These are phyloP conservation scores for Lucilia cuprina DNA, from an alignment of 1,140 invertebrate species.

Conservation along the genomic window DNA sequence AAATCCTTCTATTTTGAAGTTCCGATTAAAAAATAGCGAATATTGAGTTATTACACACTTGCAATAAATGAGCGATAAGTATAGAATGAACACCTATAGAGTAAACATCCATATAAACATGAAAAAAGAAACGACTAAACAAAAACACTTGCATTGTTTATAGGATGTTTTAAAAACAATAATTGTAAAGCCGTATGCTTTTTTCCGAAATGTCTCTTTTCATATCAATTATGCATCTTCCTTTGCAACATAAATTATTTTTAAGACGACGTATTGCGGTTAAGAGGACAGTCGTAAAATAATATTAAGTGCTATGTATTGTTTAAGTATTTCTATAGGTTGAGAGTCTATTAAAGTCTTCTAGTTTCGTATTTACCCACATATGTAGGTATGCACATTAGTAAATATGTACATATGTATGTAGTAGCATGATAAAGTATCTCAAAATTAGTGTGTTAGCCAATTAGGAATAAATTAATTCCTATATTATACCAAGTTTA, in stretches of 20 bases:
- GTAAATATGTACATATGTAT: too few species aligned
- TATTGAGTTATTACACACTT: too few species aligned
- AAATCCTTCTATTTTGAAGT: too few species aligned
- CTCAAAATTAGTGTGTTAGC: too few species aligned
- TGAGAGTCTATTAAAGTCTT: background rate
- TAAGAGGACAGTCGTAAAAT: background rate
- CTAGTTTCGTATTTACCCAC: background rate
- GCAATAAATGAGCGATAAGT: too few species aligned
- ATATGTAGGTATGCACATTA: too few species aligned
- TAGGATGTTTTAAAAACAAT: background rate
- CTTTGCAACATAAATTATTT: background rate
- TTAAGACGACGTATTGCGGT: background rate
- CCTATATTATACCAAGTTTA: too few species aligned
- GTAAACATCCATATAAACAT: background rate
- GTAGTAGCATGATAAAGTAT: too few species aligned
- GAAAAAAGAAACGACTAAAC: background rate
- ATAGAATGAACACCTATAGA: too few species aligned
- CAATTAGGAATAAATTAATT: too few species aligned
- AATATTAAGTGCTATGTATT: background rate
- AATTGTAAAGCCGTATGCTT: background rate
- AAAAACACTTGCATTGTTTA: background rate
- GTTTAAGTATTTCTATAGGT: background rate
- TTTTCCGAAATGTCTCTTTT: background rate
- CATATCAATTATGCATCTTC: background rate
- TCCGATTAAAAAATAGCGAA: too few species aligned